A percentile compares a stretch with the other conserved stretches of the same genome.
phyloP scores from a whole-genome alignment of 2,888 invertebrate genomes.

The Cistogaster globosa region DNA sequence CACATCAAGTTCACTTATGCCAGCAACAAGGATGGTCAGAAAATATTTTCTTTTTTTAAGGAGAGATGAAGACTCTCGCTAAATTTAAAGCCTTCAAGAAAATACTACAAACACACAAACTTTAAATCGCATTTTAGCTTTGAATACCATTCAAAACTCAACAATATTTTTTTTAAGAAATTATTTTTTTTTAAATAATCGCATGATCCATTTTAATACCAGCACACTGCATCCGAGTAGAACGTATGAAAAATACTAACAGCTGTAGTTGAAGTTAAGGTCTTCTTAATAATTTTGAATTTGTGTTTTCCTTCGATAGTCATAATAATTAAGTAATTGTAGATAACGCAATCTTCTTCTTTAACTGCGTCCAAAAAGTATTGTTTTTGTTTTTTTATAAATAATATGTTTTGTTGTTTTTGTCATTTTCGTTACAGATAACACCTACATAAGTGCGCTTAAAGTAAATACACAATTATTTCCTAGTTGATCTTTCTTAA shows the following conservation, averaged over 20 bases:
- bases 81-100: background rate
- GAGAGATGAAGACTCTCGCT: background rate
- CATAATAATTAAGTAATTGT: conserved; percentile 8
- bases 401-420: conserved; percentile 21
- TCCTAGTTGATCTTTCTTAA: conserved; percentile 32
- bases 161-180: conserved; percentile 32
- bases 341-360: conserved; percentile 37
- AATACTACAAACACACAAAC: conserved; percentile 5
- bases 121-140: conserved; percentile 4
- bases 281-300: conserved; percentile 47
- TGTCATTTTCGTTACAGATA: conserved; percentile 31
- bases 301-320: conserved; percentile 19
- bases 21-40: conserved; percentile 30
- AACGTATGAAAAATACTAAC: conserved; percentile 36
- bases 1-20: background rate
- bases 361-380: background rate
- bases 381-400: conserved; percentile 1
- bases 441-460: conserved; percentile 29
- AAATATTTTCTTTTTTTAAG: background rate
- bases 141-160: conserved; percentile 20
- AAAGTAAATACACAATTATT: conserved; percentile 52
- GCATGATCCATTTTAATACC: conserved; percentile 37
- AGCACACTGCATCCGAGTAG: background rate
- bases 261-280: background rate
- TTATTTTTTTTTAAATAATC: background rate